These are phyloP conservation scores for Psilanteris sp. DNA, from an alignment of 1,140 invertebrate species.

Conservation along the genomic window DNA sequence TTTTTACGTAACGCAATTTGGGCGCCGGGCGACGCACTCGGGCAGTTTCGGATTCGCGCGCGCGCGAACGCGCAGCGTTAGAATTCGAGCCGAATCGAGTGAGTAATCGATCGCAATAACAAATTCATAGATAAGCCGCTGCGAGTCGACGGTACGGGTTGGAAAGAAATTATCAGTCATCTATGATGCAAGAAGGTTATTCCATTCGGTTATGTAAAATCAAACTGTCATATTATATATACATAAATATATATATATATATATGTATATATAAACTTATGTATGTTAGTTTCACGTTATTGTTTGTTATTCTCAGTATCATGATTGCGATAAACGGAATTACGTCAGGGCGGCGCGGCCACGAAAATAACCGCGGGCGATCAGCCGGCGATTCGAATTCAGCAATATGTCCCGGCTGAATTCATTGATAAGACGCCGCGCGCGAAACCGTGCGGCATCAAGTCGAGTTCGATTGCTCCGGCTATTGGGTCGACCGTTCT, in stretches of 20 bases:
- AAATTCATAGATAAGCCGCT: conserved; percentile 38
- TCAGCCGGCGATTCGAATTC: too few relatives aligned
- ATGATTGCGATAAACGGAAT: conserved; percentile 23
- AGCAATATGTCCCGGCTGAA: too few relatives aligned
- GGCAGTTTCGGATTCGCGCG: too few relatives aligned
- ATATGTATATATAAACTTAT: too few relatives aligned
- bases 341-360: too few relatives aligned
- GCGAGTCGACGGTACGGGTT: not conserved
- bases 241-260: too few relatives aligned
- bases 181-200: conserved; percentile 34
- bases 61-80: not conserved
- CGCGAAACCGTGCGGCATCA: too few relatives aligned
- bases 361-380: too few relatives aligned
- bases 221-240: too few relatives aligned
- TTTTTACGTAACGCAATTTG: conserved; percentile 13
- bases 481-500: too few relatives aligned
- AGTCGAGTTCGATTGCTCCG: too few relatives aligned
- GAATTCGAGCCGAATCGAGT: conserved; percentile 9
- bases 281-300: conserved; percentile 3
- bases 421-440: too few relatives aligned
- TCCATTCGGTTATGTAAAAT: conserved; percentile 32
- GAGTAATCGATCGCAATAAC: conserved; percentile 25
- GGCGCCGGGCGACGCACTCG: not conserved
- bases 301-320: conserved; percentile 33
- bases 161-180: conserved; percentile 37